Conservation (phyloP, 2,113 vertebrate genomes). For the Burhinus oedicnemus region DNA sequence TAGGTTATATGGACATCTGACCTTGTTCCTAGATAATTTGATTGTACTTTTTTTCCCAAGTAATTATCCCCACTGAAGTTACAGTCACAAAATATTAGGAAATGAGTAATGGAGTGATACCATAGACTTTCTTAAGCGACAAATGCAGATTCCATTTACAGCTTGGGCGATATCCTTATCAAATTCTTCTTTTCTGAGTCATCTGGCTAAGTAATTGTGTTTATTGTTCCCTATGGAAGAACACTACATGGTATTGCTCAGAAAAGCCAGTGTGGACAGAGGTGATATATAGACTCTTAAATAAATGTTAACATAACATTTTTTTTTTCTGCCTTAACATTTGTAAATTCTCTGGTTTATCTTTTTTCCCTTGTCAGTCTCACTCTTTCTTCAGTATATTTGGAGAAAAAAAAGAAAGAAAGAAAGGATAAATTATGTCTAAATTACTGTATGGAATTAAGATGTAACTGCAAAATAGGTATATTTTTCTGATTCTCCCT, state of each 20-base stretch:
- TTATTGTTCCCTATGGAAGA: constrained; percentile 22
- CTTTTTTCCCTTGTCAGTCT: not conserved
- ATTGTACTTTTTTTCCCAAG: not conserved
- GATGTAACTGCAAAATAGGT: not conserved
- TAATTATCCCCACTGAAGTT: constrained; percentile 3
- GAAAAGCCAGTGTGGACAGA: not conserved
- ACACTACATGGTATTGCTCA: not conserved
- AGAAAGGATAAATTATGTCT: not conserved
- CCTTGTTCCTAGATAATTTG: not conserved
- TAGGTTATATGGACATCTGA: not conserved
- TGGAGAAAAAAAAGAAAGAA: fast-evolving
- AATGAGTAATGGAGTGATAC: constrained; percentile 44
- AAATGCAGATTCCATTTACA: not conserved
- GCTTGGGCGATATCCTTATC: not conserved
- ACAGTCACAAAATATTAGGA: constrained; percentile 26
- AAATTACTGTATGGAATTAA: not conserved
- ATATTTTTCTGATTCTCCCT: not conserved
- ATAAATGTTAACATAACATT: not conserved
- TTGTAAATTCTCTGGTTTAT: not conserved
- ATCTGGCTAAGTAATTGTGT: constrained; percentile 24
- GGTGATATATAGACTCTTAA: not conserved
- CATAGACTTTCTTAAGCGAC: not conserved
- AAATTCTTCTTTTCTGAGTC: constrained; percentile 5
- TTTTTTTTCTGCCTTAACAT: not conserved
- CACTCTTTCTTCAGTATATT: not conserved